phyloP scores from a whole-genome alignment of 2,113 vertebrate genomes.

The Siniperca chuatsi region DNA sequence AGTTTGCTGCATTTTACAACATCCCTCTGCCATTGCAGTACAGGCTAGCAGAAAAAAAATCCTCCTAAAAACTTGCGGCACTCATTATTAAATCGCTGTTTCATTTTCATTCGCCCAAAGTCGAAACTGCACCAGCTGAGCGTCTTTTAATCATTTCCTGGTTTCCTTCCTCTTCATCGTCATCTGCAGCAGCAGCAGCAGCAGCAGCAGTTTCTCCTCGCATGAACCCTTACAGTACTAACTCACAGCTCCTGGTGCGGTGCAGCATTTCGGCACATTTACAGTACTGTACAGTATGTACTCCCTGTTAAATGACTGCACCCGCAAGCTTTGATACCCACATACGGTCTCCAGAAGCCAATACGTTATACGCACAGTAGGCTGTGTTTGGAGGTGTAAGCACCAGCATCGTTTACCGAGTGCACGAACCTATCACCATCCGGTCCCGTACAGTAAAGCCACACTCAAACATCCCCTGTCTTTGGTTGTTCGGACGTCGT shows the following conservation, averaged over 20 bases:
- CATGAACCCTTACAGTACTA: conserved; percentile 58
- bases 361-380: neutral
- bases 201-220: conserved; percentile 53
- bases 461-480: conserved; percentile 12
- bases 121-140: conserved; percentile 48
- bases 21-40: conserved; percentile 29
- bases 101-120: conserved; percentile 27
- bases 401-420: conserved; percentile 47
- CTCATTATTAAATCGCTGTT: conserved; percentile 17
- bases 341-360: neutral
- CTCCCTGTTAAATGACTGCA: conserved; percentile 9
- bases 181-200: conserved; percentile 13
- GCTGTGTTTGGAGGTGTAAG: neutral
- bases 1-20: conserved; percentile 51
- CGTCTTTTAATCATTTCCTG: conserved; percentile 47
- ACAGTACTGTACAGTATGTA: conserved; percentile 26
- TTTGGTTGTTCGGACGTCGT: conserved; percentile 14
- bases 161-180: conserved; percentile 33
- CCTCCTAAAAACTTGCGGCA: conserved; percentile 54
- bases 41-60: no score
- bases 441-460: conserved; percentile 62
- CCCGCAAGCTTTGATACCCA: neutral
- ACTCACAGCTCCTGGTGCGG: conserved; percentile 38
- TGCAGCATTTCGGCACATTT: conserved; percentile 43
- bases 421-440: conserved; percentile 45